phyloP scores from a whole-genome alignment of 2,797 vertebrate genomes.

The Gymnoscopelus braueri region DNA sequence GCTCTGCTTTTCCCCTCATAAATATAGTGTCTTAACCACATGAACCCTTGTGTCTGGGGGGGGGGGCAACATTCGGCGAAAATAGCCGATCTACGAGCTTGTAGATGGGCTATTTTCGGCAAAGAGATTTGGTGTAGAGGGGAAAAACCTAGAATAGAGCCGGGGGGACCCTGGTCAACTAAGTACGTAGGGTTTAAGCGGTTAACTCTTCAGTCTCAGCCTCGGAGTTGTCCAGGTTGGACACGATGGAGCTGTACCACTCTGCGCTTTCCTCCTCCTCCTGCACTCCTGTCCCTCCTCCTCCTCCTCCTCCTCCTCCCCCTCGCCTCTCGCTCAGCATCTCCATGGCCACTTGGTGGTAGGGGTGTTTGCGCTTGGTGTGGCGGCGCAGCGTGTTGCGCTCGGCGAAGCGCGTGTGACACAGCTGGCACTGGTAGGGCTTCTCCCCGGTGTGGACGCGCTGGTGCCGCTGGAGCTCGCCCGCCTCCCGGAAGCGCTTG shows the following conservation, averaged over 20 bases:
- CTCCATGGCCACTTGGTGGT: constrained; percentile 81
- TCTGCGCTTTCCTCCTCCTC: constrained; percentile 83
- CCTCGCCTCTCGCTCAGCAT: constrained; percentile 72
- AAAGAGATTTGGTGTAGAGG: too few species aligned
- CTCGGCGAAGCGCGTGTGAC: constrained; percentile 90
- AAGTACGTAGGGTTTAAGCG: too few species aligned
- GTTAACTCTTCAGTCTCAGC: constrained; percentile 69
- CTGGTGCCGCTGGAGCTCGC: constrained; percentile 91
- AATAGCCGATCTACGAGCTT: too few species aligned
- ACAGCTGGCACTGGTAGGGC: constrained; percentile 91
- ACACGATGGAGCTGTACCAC: constrained; percentile 84
- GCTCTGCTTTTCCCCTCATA: too few species aligned
- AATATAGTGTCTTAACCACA: too few species aligned
- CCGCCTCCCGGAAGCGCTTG: constrained; percentile 91
- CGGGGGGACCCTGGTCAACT: too few species aligned
- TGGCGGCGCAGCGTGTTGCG: constrained; percentile 91
- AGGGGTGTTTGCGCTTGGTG: constrained; percentile 89
- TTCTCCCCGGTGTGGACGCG: constrained; percentile 92
- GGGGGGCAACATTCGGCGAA: too few species aligned
- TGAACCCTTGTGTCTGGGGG: too few species aligned
- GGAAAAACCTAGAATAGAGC: too few species aligned
- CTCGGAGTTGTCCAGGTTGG: constrained; percentile 78
- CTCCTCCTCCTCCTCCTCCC: constrained; percentile 50
- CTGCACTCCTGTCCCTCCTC: constrained; percentile 50
- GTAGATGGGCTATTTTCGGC: too few species aligned